Evolutionary conservation across 2,888 invertebrate genomes (phyloP), one percentile per base, ranked within the genome.

Genomic region (Acleris laterana): DNA sequence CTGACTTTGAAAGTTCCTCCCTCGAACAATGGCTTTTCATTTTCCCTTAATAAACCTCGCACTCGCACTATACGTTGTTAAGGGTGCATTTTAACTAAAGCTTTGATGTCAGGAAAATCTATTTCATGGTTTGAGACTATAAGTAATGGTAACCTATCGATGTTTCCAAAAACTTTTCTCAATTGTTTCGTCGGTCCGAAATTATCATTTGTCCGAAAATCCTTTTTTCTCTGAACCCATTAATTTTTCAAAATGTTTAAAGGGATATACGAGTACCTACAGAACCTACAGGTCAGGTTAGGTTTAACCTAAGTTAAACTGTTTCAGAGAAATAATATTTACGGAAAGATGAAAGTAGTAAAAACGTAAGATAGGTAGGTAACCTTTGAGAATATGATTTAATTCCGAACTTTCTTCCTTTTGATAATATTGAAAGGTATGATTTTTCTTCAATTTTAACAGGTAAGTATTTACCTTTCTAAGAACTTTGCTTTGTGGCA

Each of bases 1-100:
- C 57, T 17, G 28, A 48, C 62, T 61, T 60, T 66, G 57, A 66
- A 62, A 57, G 56, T 62, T 48, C 60, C 28, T 51, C 66, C 28
- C 57, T 38, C 48, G 50, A 65, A 65, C 56, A 65, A 61, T 57
- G 56, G 56, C 56, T 62, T 62, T 66, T 61, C 61, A 62, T 66
- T 57, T 57, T 57, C 56, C 51, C 61, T 25, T 66, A 62, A 52
- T 57, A 61, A 65, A 66, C 57, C 32, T 44, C 44, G 44, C 50
- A 22, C 32, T 44, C 44, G 44, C 50, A 22, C 38, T 66, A 62
- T 62, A 48, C 55, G 44, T 13, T 28, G 22, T 25, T 57, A 42
- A n/a, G 2, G 5, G 6, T 44, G 16, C 44, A 4, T 46, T 46
- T 17, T 6, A n/a, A 17, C 0, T 17, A 17, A 28, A 42, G n/a